Evolutionary conservation across 2,888 invertebrate species (phyloP).

Genomic region (Pollenia labialis): DNA sequence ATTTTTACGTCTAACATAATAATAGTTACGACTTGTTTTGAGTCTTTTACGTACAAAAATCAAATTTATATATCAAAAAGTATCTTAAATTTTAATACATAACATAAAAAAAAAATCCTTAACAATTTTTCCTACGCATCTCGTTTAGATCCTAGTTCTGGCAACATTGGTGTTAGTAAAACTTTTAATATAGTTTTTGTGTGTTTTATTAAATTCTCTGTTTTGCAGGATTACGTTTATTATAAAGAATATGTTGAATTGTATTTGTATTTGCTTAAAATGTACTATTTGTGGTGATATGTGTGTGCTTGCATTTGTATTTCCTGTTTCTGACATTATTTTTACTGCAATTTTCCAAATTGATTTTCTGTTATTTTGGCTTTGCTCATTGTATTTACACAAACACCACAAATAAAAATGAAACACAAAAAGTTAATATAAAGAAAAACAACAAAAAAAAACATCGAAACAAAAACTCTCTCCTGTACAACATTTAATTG

Average conservation of each 20-base stretch:
- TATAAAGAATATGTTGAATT: background rate
- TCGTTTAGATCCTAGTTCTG: too few species aligned
- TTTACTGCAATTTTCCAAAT: constrained; percentile 73
- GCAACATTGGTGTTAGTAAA: too few species aligned
- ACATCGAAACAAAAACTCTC: constrained; percentile 48
- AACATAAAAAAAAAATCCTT: too few species aligned
- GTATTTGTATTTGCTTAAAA: background rate
- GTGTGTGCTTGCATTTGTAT: constrained; percentile 48
- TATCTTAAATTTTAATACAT: too few species aligned
- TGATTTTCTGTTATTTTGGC: constrained; percentile 71
- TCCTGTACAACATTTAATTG: constrained; percentile 36
- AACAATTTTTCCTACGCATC: too few species aligned
- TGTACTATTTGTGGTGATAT: background rate
- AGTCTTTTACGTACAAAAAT: too few species aligned
- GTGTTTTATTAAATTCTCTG: too few species aligned
- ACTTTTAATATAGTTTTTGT: too few species aligned
- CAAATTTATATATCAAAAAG: too few species aligned
- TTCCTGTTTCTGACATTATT: constrained; percentile 74
- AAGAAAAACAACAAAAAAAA: background rate
- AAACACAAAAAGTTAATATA: background rate
- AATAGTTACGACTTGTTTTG: too few species aligned
- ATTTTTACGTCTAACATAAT: too few species aligned
- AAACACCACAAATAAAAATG: constrained; percentile 48
- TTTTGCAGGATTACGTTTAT: too few species aligned
- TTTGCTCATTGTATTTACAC: constrained; percentile 64